Percentiles rank a stretch among this genome's conserved stretches.
These are phyloP conservation scores for Campoplex nolae DNA, from an alignment of 2,888 invertebrate species.

Conservation along the genomic window DNA sequence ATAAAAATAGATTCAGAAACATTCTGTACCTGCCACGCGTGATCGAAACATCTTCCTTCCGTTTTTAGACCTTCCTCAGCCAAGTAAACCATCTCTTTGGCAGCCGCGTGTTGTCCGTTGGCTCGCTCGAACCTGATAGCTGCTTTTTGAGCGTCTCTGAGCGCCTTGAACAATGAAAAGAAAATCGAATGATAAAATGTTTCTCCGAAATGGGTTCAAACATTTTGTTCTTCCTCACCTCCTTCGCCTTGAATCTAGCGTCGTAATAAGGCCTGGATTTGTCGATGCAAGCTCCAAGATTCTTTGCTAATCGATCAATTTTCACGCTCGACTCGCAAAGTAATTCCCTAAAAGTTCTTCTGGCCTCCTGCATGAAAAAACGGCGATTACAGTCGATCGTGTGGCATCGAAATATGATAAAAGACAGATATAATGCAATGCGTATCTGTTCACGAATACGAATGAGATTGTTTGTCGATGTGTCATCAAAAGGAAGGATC, in stretches of 20 bases:
- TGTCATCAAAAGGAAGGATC: no score
- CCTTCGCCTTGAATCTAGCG: conserved; percentile 92
- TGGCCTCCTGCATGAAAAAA: conserved; percentile 87
- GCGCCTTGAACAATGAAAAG: conserved; percentile 85
- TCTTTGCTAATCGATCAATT: conserved; percentile 92
- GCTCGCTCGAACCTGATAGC: conserved; percentile 93
- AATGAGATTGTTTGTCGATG: no score
- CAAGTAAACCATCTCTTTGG: conserved; percentile 95
- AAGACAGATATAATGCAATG: no score
- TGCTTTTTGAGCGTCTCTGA: conserved; percentile 94
- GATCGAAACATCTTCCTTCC: conserved; percentile 90
- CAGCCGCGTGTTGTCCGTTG: conserved; percentile 95
- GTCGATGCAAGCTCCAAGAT: conserved; percentile 93
- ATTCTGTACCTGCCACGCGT: conserved; percentile 91
- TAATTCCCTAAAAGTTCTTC: conserved; percentile 92
- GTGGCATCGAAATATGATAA: no score
- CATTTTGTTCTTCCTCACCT: conserved; percentile 85
- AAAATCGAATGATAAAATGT: not conserved
- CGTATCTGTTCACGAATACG: no score
- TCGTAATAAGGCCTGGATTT: conserved; percentile 96
- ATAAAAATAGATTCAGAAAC: not conserved
- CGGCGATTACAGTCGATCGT: not conserved
- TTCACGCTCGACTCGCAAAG: conserved; percentile 93
- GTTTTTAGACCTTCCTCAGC: conserved; percentile 91
- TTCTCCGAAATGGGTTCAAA: no score